These are phyloP conservation scores for Toxotes jaculatrix DNA, from an alignment of 2,113 vertebrate genomes.

Conservation along the genomic window DNA sequence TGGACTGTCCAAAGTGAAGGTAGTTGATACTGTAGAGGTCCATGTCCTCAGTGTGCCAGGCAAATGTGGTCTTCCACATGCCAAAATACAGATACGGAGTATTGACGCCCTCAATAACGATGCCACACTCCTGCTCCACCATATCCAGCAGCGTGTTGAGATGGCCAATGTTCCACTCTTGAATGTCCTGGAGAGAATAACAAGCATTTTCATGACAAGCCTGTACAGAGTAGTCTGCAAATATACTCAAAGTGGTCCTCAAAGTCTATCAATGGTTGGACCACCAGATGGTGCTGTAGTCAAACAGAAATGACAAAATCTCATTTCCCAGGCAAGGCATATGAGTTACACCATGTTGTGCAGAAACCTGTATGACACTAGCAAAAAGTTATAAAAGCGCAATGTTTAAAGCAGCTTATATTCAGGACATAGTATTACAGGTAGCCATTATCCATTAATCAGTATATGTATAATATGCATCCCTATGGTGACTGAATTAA, in stretches of 20 bases:
- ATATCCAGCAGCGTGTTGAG: slow-evolving; percentile 96
- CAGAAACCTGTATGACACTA: neutral
- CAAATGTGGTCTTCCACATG: slow-evolving; percentile 99
- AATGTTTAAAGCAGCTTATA: neutral
- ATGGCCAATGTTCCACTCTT: slow-evolving; percentile 95
- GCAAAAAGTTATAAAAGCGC: neutral
- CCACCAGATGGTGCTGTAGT: slow-evolving; percentile 64
- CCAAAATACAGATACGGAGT: slow-evolving; percentile 99
- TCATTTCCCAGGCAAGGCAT: neutral
- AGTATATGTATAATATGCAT: neutral
- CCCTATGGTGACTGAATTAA: neutral
- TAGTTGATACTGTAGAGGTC: slow-evolving; percentile 99
- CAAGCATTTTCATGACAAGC: neutral
- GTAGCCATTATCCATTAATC: neutral
- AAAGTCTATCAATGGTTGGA: neutral
- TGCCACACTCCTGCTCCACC: slow-evolving; percentile 98
- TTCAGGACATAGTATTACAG: neutral
- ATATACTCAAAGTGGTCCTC: neutral
- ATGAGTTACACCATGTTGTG: neutral
- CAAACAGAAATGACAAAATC: neutral
- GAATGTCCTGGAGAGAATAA: slow-evolving; percentile 84
- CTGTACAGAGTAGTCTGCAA: neutral
- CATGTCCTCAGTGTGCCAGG: slow-evolving; percentile 99
- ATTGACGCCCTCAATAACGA: slow-evolving; percentile 98
- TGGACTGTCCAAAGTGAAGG: slow-evolving; percentile 96